Base-by-base conservation (phyloP, 23 tunicate genomes). In the Phallusia fumigata region DNA sequence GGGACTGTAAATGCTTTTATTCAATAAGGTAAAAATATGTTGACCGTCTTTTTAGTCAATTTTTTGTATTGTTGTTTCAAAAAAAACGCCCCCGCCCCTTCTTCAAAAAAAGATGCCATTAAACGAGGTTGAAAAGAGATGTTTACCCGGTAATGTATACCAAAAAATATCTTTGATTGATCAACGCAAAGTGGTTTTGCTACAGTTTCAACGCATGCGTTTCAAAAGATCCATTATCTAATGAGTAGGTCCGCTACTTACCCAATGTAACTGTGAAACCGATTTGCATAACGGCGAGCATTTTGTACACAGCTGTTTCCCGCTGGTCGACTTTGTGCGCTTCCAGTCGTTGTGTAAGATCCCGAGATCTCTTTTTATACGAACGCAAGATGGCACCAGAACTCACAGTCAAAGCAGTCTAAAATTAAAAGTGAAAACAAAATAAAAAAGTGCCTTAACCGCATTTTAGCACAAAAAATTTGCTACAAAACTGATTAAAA, bases 231-330 rank as follows among this genome's bases (percentile, higher is more conserved):
- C 15, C 28, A 58, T 13, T 21, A 13, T 1, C 3, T 58, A 3
- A 6, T 58, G 3, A 24, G 22, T 3, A 32, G 0, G 10, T 52
- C 47, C 47, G 10, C 0, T 16, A 58, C 78, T 53, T 64, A 84
- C 87, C 45, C 35, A 77, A 13, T 1, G 87, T 76, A 0, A 84
- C 32, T 18, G 87, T 84, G 34, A 84, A 84, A 13, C 87, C 87
- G 16, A 76, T 13, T 26, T 84, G 87, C 87, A 84, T 84, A 31
- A 84, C 34, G 33, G 81, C 36, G 10, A 84, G 47, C n/a, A 80
- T 84, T 77, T 76, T 77, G 40, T 75, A 35, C 16, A 73, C 45
- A 19, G 34, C 28, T 18, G 35, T 30, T 74, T 74, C 77, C 22
- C 31, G 40, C 16, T 58, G 8, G 11, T 58, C 28, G 2, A 58